Percentiles rank a stretch among this genome's conserved stretches.
These are phyloP conservation scores for Haplotaxodon microlepis DNA, from an alignment of 2,113 vertebrate genomes.

Conservation along the genomic window DNA sequence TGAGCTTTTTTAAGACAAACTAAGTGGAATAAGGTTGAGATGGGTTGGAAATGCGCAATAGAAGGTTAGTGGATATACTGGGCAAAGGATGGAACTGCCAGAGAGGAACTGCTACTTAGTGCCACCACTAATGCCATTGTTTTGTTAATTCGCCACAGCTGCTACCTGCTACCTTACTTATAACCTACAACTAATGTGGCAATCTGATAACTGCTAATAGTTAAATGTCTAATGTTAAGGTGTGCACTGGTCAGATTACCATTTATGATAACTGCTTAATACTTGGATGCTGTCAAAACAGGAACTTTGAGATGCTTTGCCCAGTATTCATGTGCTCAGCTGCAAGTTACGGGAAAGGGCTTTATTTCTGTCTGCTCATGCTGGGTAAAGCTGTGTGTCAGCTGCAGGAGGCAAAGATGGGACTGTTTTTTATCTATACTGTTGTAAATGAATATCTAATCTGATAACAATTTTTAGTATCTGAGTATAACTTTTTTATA, in stretches of 20 bases:
- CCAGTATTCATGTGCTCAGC: background rate
- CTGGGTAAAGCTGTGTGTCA: background rate
- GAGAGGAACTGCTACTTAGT: background rate
- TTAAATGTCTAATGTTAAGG: background rate
- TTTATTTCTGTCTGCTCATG: background rate
- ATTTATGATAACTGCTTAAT: background rate
- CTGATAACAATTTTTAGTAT: background rate
- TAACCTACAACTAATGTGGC: background rate
- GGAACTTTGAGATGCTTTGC: background rate
- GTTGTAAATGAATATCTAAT: background rate
- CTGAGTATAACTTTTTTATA: background rate
- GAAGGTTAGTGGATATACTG: background rate
- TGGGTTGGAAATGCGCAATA: background rate
- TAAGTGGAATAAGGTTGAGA: background rate
- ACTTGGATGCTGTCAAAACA: background rate
- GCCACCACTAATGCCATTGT: background rate
- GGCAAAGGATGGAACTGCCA: background rate
- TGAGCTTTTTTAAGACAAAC: background rate
- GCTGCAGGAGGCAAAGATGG: background rate
- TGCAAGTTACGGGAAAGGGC: background rate
- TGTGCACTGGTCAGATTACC: background rate
- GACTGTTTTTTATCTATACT: background rate
- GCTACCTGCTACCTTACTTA: background rate
- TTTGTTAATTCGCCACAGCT: background rate
- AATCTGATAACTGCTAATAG: background rate